Evolutionary conservation across 2,888 invertebrate species (phyloP).

Genomic region (Autographa gamma): DNA sequence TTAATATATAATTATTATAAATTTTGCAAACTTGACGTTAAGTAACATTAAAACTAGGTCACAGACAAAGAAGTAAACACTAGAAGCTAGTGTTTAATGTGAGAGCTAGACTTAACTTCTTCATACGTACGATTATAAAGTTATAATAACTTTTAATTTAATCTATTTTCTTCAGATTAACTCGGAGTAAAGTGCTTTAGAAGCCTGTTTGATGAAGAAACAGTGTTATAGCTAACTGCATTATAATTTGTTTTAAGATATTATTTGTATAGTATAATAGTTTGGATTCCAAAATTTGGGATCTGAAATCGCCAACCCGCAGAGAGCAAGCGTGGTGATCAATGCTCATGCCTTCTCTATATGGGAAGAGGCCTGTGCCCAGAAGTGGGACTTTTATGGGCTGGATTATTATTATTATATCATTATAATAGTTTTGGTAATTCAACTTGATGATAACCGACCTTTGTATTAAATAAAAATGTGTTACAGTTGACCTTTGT

Average conservation of each 20-base stretch:
- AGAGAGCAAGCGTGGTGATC: no score
- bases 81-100: not conserved
- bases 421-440: no score
- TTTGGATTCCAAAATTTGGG: no score
- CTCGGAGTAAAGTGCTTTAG: not conserved
- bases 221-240: not conserved
- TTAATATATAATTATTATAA: not conserved
- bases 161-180: not conserved
- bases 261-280: not conserved
- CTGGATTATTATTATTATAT: no score
- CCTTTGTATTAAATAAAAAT: no score
- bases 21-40: not conserved
- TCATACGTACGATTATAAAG: not conserved
- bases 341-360: no score
- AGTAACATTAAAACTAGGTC: constrained; percentile 1
- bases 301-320: no score
- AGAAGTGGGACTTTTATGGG: no score
- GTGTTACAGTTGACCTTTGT: no score
- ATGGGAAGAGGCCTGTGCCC: no score
- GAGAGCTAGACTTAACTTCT: not conserved
- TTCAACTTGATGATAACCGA: no score
- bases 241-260: not conserved
- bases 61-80: constrained; percentile 1
- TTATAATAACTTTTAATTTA: constrained; percentile 3
- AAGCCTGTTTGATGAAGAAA: not conserved